phyloP scores from a whole-genome alignment of 2,888 invertebrate genomes.

The Mythimna lalbum region DNA sequence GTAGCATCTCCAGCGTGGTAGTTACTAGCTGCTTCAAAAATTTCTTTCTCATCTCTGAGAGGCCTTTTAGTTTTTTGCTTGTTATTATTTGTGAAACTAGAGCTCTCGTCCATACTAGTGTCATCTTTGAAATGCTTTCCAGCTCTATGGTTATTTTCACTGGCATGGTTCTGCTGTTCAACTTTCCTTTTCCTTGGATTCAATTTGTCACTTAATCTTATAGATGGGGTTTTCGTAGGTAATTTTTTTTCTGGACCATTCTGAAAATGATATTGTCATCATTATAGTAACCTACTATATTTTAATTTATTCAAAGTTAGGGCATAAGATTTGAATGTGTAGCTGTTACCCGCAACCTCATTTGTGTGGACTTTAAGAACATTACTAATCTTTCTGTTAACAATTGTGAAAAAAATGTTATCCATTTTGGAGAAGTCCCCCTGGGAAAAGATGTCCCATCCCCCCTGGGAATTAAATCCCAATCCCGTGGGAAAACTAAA shows the following conservation, averaged over 20 bases:
- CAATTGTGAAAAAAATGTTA: too few species aligned
- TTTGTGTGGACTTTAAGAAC: too few species aligned
- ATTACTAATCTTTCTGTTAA: too few species aligned
- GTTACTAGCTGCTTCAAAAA: conserved; percentile 16
- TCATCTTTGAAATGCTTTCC: conserved; percentile 53
- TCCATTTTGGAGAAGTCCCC: too few species aligned
- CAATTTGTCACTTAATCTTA: conserved; percentile 76
- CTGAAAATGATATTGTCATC: conserved; percentile 39
- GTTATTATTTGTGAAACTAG: conserved; percentile 55
- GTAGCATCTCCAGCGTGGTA: conserved; percentile 18
- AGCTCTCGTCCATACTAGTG: conserved; percentile 11
- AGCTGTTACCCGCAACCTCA: too few species aligned
- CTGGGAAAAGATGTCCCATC: too few species aligned
- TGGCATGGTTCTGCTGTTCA: conserved; percentile 56
- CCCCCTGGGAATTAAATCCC: too few species aligned
- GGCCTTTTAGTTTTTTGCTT: conserved; percentile 22
- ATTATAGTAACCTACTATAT: not conserved
- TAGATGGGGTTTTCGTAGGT: conserved; percentile 65
- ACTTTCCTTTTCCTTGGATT: conserved; percentile 84
- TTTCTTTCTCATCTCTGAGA: conserved; percentile 48
- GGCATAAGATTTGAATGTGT: too few species aligned
- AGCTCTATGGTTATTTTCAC: conserved; percentile 54
- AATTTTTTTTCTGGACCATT: conserved; percentile 40
- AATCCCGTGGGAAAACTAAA: too few species aligned
- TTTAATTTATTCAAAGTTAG: too few species aligned